phyloP scores from a whole-genome alignment of 2,113 vertebrate genomes.

The Eleginops maclovinus region DNA sequence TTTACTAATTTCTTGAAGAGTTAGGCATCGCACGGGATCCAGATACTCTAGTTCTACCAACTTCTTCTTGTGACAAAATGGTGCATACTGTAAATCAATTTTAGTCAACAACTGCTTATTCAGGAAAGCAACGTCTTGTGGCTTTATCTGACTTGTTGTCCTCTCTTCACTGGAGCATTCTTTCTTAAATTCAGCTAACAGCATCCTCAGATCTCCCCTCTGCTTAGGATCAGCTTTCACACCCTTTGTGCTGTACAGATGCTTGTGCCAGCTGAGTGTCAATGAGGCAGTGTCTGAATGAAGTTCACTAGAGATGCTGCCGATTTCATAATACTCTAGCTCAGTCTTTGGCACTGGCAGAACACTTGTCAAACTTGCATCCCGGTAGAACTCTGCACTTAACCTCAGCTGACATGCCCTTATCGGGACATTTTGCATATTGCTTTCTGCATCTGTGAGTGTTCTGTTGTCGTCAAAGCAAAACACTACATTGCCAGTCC shows the following conservation, averaged over 20 bases:
- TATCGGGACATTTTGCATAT: conserved; percentile 44
- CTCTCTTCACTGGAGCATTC: background rate
- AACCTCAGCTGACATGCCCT: conserved; percentile 32
- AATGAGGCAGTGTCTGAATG: conserved; percentile 58
- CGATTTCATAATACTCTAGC: conserved; percentile 77
- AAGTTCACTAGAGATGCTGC: conserved; percentile 70
- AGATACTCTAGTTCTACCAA: conserved; percentile 37
- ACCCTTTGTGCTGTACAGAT: conserved; percentile 27
- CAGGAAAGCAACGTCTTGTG: conserved; percentile 13
- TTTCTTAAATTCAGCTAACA: conserved; percentile 37
- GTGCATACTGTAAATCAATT: conserved; percentile 18
- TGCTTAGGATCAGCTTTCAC: conserved; percentile 20
- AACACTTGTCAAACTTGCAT: conserved; percentile 21
- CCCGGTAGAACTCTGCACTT: conserved; percentile 39
- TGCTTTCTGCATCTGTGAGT: conserved; percentile 9
- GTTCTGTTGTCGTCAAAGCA: conserved; percentile 45
- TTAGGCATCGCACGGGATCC: conserved; percentile 68
- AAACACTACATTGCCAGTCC: conserved; percentile 69
- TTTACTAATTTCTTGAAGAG: conserved; percentile 77
- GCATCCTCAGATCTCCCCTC: conserved; percentile 42
- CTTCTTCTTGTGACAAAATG: conserved; percentile 17
- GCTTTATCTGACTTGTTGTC: conserved; percentile 5
- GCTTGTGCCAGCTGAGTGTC: conserved; percentile 46
- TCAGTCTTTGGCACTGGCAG: conserved; percentile 55
- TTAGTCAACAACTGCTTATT: conserved; percentile 29